A percentile compares a stretch with the other conserved stretches of the same genome.
Conservation (phyloP, 2,797 vertebrate species). For the Austrolebias charrua region DNA sequence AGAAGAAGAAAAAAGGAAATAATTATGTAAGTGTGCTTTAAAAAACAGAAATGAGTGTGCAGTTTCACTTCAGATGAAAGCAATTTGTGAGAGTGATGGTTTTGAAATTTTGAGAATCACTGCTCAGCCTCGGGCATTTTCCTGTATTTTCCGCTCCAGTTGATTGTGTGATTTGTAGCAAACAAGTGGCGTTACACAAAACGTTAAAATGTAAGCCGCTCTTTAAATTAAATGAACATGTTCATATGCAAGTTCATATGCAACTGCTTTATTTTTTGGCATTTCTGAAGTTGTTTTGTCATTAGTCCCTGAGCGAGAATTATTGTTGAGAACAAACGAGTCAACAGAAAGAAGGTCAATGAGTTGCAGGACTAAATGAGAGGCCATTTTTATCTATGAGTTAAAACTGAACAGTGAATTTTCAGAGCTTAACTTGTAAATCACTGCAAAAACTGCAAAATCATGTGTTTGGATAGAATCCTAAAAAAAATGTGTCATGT, state of each 20-base stretch:
- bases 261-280: constrained; percentile 1
- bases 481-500: too few species aligned
- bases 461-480: not conserved
- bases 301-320: not conserved
- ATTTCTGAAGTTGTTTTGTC: not conserved
- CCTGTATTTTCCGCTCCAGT: not conserved
- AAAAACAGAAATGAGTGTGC: not conserved
- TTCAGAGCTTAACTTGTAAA: not conserved
- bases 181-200: not conserved
- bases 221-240: not conserved
- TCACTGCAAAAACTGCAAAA: not conserved
- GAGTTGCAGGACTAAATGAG: not conserved
- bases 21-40: not conserved
- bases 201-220: not conserved
- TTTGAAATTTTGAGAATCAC: not conserved
- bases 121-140: not conserved
- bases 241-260: too few species aligned
- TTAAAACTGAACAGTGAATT: constrained; percentile 1
- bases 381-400: not conserved
- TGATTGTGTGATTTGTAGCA: constrained; percentile 6
- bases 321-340: not conserved
- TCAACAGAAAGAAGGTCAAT: constrained; percentile 2
- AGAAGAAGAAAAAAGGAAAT: not conserved
- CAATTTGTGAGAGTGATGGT: constrained; percentile 1
- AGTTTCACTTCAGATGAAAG: not conserved